phyloP scores from a whole-genome alignment of 1,140 invertebrate species.

The Epicauta chinensis region DNA sequence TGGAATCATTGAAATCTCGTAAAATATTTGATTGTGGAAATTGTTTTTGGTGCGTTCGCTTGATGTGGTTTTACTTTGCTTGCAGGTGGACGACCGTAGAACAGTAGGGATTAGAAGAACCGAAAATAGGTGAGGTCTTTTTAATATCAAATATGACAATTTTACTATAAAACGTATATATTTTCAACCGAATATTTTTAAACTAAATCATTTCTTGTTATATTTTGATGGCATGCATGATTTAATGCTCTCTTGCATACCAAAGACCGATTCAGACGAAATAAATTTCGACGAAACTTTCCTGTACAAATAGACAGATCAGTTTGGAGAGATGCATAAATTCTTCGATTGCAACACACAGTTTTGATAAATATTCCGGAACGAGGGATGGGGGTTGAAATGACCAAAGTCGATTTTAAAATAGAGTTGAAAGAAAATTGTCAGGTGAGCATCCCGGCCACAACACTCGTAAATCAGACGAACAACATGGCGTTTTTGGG shows the following conservation, averaged over 20 bases:
- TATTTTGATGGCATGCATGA: neutral
- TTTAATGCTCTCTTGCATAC: neutral
- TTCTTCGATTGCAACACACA: too few relatives aligned
- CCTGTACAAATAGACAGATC: too few relatives aligned
- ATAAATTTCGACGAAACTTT: too few relatives aligned
- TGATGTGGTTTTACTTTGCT: constrained; percentile 33
- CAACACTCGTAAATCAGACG: constrained; percentile 18
- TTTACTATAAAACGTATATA: neutral
- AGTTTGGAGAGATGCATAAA: too few relatives aligned
- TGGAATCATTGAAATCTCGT: too few relatives aligned
- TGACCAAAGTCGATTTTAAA: neutral
- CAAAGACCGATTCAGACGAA: too few relatives aligned
- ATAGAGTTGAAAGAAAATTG: constrained; percentile 4
- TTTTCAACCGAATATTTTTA: neutral
- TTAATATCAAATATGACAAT: neutral
- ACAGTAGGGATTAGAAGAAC: constrained; percentile 23
- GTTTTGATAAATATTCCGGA: too few relatives aligned
- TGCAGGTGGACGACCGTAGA: constrained; percentile 35
- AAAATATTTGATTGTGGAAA: too few relatives aligned
- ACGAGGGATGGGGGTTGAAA: too few relatives aligned
- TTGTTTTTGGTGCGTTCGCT: neutral
- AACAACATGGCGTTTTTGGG: constrained; percentile 16
- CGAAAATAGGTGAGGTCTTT: constrained; percentile 29
- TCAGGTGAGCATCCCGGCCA: constrained; percentile 20
- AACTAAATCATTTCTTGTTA: neutral